Percentiles rank a stretch among this genome's conserved stretches.
Evolutionary conservation across 2,113 vertebrate species (phyloP).

Genomic region (Leptobrachium leishanense): DNA sequence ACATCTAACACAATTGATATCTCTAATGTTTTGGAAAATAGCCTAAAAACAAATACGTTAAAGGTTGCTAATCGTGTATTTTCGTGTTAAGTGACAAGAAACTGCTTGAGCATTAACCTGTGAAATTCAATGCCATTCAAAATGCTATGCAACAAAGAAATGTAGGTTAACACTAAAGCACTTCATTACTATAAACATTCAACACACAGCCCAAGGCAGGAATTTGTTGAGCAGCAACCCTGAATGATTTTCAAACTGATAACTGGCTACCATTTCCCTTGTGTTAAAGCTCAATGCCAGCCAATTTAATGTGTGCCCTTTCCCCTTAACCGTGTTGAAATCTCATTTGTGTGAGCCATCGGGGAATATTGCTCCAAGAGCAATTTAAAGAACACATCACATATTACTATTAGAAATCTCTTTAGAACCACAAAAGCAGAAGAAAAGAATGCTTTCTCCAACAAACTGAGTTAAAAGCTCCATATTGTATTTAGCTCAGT

Average conservation of each 20-base stretch:
- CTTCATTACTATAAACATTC: background rate
- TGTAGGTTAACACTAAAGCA: background rate
- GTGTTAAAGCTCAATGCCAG: conserved; percentile 33
- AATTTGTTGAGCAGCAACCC: conserved; percentile 35
- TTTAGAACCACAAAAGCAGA: conserved; percentile 18
- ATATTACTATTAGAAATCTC: conserved; percentile 28
- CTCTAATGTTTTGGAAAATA: background rate
- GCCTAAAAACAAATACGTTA: background rate
- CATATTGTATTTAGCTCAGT: background rate
- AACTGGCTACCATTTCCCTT: conserved; percentile 40
- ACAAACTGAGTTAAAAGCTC: background rate
- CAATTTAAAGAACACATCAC: conserved; percentile 33
- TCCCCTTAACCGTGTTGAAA: conserved; percentile 38
- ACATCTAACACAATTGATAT: too few relatives aligned
- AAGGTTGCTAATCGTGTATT: background rate
- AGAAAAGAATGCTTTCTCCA: conserved; percentile 10
- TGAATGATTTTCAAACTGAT: conserved; percentile 41
- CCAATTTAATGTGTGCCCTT: conserved; percentile 39
- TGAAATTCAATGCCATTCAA: background rate
- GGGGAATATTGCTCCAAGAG: conserved; percentile 37
- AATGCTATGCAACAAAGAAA: conserved; percentile 6
- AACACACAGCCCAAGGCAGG: conserved; percentile 1
- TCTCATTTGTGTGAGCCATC: conserved; percentile 29
- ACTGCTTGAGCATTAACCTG: background rate
- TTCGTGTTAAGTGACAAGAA: background rate